phyloP scores from a whole-genome alignment of 2,888 invertebrate species.

The Napeogenes inachia region DNA sequence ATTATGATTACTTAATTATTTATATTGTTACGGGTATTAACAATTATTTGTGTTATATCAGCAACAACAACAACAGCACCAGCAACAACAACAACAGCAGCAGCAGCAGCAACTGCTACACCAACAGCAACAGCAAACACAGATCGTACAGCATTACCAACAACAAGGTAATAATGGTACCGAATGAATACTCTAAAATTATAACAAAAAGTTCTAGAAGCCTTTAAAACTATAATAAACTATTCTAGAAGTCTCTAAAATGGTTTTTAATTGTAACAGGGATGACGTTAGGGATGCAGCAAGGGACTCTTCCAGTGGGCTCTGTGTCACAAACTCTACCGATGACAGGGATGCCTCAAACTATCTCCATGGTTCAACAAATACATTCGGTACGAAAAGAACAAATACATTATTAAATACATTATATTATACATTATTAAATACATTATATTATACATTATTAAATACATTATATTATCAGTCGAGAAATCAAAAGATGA shows the following conservation, averaged over 20 bases:
- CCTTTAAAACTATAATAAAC: no score
- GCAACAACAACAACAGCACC: constrained; percentile 46
- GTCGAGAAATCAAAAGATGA: no score
- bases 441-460: no score
- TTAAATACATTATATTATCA: no score
- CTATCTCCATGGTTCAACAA: constrained; percentile 78
- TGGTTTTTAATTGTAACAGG: constrained; percentile 48
- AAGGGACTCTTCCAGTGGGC: constrained; percentile 81
- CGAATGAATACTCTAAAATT: not conserved
- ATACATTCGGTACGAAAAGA: constrained; percentile 75
- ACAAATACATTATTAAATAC: no score
- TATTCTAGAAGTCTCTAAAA: not conserved
- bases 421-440: no score
- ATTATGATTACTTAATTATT: not conserved
- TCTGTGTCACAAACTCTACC: constrained; percentile 77
- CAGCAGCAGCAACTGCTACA: constrained; percentile 56
- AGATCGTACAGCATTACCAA: constrained; percentile 66
- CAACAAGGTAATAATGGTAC: constrained; percentile 52
- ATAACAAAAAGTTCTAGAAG: not conserved
- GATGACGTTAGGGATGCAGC: constrained; percentile 78
- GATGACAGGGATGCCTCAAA: constrained; percentile 74
- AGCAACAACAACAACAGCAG: constrained; percentile 52
- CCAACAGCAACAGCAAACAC: constrained; percentile 62
- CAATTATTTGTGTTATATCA: constrained; percentile 53
- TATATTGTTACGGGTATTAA: constrained; percentile 21